phyloP scores from a whole-genome alignment of 2,888 invertebrate genomes.

The Mesoligia furuncula region DNA sequence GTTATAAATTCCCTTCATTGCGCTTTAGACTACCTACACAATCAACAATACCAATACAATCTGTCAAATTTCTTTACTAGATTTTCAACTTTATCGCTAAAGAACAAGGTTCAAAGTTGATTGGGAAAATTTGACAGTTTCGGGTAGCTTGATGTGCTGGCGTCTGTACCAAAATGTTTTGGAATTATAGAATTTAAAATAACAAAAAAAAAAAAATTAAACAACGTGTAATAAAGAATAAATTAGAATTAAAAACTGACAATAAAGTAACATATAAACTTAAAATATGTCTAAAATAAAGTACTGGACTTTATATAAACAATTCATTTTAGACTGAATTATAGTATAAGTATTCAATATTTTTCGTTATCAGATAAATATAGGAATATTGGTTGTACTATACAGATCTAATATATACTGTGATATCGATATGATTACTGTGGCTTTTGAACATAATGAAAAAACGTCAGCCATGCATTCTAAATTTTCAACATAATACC shows the following conservation, averaged over 20 bases:
- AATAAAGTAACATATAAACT: conserved; percentile 46
- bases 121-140: no score
- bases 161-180: background rate
- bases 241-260: conserved; percentile 45
- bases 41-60: no score
- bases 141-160: no score
- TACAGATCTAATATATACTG: conserved; percentile 46
- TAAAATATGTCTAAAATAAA: conserved; percentile 55
- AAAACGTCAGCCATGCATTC: background rate
- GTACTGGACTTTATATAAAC: conserved; percentile 14
- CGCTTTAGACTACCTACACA: no score
- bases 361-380: conserved; percentile 5
- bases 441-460: conserved; percentile 3
- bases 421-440: background rate
- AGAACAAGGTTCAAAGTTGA: no score
- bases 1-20: no score
- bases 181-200: conserved; percentile 13
- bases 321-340: background rate
- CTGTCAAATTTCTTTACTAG: no score
- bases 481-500: background rate
- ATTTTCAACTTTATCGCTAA: no score
- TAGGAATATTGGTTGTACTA: conserved; percentile 58
- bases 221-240: conserved; percentile 59
- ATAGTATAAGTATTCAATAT: background rate
- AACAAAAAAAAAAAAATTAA: conserved; percentile 1